Conservation (phyloP, 2,113 vertebrate species). For the Chrysemys picta region DNA sequence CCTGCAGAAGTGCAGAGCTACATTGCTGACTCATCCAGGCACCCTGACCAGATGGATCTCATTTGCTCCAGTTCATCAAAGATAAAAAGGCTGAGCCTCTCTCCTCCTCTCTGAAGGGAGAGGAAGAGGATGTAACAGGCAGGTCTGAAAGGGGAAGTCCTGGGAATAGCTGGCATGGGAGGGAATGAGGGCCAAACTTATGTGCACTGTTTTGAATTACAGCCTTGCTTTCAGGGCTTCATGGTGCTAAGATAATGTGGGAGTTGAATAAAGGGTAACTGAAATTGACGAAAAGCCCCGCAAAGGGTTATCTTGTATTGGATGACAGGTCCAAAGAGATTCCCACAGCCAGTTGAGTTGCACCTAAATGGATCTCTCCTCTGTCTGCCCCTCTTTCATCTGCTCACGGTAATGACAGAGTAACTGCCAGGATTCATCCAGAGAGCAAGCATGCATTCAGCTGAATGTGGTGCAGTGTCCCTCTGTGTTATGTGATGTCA, state of each 20-base stretch:
- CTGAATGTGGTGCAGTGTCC: background rate
- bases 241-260: background rate
- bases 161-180: background rate
- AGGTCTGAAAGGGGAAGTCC: background rate
- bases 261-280: background rate
- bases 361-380: background rate
- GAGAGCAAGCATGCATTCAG: background rate
- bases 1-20: background rate
- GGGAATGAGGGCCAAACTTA: accelerated
- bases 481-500: background rate
- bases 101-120: background rate
- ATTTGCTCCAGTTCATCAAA: background rate
- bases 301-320: background rate
- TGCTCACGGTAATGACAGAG: background rate
- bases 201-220: background rate
- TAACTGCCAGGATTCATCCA: background rate
- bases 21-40: background rate
- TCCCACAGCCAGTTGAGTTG: background rate
- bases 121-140: background rate
- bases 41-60: background rate
- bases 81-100: background rate
- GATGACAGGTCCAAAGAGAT: background rate
- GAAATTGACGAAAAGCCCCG: background rate
- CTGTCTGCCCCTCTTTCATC: background rate
- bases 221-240: background rate